Evolutionary conservation across 2,888 invertebrate genomes (phyloP), one percentile per base, ranked within the genome.

Genomic region (Lochmaea crataegi): DNA sequence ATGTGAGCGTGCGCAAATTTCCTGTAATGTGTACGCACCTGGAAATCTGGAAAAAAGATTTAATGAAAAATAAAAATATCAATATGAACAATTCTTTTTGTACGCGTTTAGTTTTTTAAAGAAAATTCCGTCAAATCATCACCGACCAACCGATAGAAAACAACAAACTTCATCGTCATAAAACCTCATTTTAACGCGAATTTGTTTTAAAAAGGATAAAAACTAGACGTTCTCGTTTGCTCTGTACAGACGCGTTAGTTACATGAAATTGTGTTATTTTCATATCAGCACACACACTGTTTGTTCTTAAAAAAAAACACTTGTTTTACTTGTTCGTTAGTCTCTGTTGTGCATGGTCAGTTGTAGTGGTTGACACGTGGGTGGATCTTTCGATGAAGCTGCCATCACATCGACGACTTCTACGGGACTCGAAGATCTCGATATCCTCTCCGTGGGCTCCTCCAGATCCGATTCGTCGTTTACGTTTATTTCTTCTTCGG

Each of bases 401-500:
- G 53, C 65, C 63, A 83, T 84, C 65, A 83, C 80, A 76, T 86
- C 86, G 48, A 85, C 88, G 75, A 87, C 87, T 72, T 89, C 90
- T 16, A 85, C 85, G 60, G 87, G 88, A 74, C 89, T 89, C 77
- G 88, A 88, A 41, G 89, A 89, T 77, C 87, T 85, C 84, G 88
- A 85, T 86, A 71, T 86, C 80, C 86, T 89, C 73, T 88, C 88
- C 10, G 87, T 85, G 22, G 77, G 71, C 76, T 86, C 84, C 71
- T 92, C 92, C 68, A 90, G 88, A 78, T 93, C 93, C 65, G 92
- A 92, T 80, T 91, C 91, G 80, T 95, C 95, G 83, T 95, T 94
- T 10, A 95, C 95, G 86, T 95, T 95, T 83, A 95, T 95, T 87
- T 95, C 95, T 85, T 93, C 93, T 82, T 94, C 94, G 22, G 91